Evolutionary conservation across 2,888 invertebrate genomes (phyloP).

Genomic region (Amblyjoppa proteus): DNA sequence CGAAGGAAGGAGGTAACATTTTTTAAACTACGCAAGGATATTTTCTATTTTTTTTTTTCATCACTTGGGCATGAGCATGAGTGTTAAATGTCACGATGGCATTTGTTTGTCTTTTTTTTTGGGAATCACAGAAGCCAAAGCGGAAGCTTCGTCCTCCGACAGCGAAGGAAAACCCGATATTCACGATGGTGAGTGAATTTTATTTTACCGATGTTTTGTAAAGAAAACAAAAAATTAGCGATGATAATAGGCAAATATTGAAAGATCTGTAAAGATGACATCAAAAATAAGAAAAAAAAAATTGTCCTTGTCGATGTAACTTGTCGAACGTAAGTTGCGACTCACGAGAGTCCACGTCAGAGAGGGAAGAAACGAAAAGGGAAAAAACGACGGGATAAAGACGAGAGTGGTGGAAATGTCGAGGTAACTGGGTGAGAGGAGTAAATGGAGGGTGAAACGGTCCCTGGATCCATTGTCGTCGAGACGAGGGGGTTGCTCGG

Average conservation of each 20-base stretch:
- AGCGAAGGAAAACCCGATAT: slow-evolving; percentile 81
- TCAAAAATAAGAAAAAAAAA: slow-evolving; percentile 4
- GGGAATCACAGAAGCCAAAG: slow-evolving; percentile 82
- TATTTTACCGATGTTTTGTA: neutral
- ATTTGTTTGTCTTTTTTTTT: slow-evolving; percentile 62
- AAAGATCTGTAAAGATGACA: neutral
- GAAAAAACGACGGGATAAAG: neutral
- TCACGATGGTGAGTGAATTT: slow-evolving; percentile 79
- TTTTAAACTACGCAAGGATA: no score
- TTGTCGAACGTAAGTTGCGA: neutral
- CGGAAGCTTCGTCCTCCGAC: slow-evolving; percentile 82
- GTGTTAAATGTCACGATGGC: slow-evolving; percentile 73
- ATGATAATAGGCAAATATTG: neutral
- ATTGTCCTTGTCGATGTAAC: neutral
- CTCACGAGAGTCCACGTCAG: slow-evolving; percentile 20
- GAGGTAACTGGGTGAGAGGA: slow-evolving; percentile 62
- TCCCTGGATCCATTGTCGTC: slow-evolving; percentile 65
- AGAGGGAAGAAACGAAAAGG: neutral
- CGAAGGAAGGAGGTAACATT: slow-evolving; percentile 87
- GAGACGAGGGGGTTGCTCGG: slow-evolving; percentile 65
- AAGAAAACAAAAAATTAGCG: slow-evolving; percentile 30
- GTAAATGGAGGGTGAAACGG: slow-evolving; percentile 67
- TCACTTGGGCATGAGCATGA: slow-evolving; percentile 76
- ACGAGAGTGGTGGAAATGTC: slow-evolving; percentile 23
- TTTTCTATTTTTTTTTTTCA: slow-evolving; percentile 31